These are phyloP conservation scores for Tridacna crocea DNA, from an alignment of 2,888 invertebrate species.

Conservation along the genomic window DNA sequence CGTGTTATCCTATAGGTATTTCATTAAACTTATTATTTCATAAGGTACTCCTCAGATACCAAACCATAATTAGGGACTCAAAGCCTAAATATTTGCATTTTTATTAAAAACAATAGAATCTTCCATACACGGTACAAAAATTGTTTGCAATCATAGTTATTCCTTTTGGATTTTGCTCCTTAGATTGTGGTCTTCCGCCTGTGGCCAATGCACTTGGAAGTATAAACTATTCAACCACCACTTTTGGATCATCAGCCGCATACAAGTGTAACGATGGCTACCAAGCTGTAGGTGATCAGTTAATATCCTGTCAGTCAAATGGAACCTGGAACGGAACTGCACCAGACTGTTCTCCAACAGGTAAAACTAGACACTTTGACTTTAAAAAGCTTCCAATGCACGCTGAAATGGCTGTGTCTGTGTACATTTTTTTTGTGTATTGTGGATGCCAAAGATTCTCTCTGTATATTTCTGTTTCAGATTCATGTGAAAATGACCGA, in stretches of 20 bases:
- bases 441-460: background rate
- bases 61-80: too few relatives aligned
- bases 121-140: too few relatives aligned
- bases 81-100: too few relatives aligned
- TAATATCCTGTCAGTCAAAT: background rate
- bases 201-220: background rate
- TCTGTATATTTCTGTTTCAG: background rate
- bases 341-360: background rate
- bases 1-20: slow-evolving; percentile 4
- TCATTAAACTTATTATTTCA: background rate
- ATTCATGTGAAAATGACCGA: slow-evolving; percentile 1
- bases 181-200: background rate
- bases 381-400: too few relatives aligned
- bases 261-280: background rate
- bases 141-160: too few relatives aligned
- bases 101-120: too few relatives aligned
- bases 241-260: background rate
- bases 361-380: background rate
- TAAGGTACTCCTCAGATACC: too few relatives aligned
- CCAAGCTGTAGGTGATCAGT: background rate
- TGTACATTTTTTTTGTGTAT: too few relatives aligned
- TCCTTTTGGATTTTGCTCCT: background rate
- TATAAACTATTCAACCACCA: background rate
- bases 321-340: slow-evolving; percentile 5
- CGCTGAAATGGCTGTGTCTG: too few relatives aligned